These are phyloP conservation scores for Microcebus jonahi DNA, from an alignment of 2,113 vertebrate species.

Conservation along the genomic window DNA sequence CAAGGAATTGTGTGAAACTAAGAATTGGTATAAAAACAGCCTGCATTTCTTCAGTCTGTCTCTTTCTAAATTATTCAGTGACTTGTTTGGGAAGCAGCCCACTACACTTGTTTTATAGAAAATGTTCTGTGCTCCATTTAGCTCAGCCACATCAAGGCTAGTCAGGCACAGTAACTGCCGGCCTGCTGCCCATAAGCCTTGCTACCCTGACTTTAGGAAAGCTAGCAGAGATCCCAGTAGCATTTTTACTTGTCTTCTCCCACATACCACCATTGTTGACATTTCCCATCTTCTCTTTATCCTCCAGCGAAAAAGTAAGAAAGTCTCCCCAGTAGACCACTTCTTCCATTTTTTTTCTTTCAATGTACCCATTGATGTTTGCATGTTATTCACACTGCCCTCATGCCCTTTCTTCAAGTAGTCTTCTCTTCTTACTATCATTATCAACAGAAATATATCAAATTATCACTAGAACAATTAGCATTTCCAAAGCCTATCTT, in stretches of 20 bases:
- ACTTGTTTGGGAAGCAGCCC: neutral
- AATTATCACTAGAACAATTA: neutral
- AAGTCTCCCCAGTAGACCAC: neutral
- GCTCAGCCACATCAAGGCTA: neutral
- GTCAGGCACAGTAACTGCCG: neutral
- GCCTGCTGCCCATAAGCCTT: neutral
- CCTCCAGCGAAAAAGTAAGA: neutral
- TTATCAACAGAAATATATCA: neutral
- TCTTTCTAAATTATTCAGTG: conserved; percentile 38
- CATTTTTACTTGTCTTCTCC: neutral
- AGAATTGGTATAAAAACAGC: neutral
- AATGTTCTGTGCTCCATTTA: neutral
- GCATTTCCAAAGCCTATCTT: neutral
- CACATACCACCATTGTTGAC: neutral
- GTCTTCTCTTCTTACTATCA: neutral
- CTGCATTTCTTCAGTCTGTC: neutral
- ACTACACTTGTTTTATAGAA: neutral
- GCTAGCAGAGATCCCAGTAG: rapidly evolving
- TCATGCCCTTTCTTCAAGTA: neutral
- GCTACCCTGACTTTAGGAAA: neutral
- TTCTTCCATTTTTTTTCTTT: neutral
- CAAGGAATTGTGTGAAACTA: neutral
- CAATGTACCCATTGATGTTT: neutral
- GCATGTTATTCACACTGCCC: neutral
- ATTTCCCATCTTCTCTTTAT: neutral